These are phyloP conservation scores for Cyprinodon diabolis DNA, from an alignment of 2,797 vertebrate genomes.

Conservation along the genomic window DNA sequence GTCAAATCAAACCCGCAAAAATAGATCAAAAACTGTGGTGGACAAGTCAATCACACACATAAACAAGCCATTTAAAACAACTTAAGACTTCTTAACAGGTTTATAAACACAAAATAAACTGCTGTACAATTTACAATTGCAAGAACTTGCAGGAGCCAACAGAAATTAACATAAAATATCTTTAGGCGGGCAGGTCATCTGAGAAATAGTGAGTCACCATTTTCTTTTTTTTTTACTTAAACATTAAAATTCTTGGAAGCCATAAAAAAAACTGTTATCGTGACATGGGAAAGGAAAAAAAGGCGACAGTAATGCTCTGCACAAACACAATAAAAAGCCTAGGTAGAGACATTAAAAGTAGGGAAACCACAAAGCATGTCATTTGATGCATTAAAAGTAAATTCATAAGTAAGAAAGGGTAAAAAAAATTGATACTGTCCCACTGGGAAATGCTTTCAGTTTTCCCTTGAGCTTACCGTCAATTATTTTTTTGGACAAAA, in stretches of 20 bases:
- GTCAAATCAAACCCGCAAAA: constrained; percentile 10
- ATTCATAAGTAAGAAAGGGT: constrained; percentile 21
- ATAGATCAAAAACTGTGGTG: constrained; percentile 3
- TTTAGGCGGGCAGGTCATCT: constrained; percentile 34
- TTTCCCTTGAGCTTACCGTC: constrained; percentile 32
- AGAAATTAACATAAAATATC: constrained; percentile 27
- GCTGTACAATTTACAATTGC: constrained; percentile 40
- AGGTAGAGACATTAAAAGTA: neutral
- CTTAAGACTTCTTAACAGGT: constrained; percentile 20
- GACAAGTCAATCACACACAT: neutral
- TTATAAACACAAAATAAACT: constrained; percentile 50
- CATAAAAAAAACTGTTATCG: constrained; percentile 17
- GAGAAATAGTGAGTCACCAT: constrained; percentile 42
- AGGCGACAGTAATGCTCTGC: constrained; percentile 2
- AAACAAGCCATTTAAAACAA: neutral
- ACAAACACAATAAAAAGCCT: constrained; percentile 17
- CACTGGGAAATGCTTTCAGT: constrained; percentile 39
- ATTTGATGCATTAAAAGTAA: constrained; percentile 15
- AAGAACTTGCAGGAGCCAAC: constrained; percentile 29
- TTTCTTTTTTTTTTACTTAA: constrained; percentile 29
- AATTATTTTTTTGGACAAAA: constrained; percentile 45
- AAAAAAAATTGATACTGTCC: constrained; percentile 10
- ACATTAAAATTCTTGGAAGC: constrained; percentile 33
- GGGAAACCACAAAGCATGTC: neutral
- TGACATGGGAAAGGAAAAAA: constrained; percentile 4